These are phyloP conservation scores for Anastrepha ludens DNA, from an alignment of 1,140 invertebrate species.

Conservation along the genomic window DNA sequence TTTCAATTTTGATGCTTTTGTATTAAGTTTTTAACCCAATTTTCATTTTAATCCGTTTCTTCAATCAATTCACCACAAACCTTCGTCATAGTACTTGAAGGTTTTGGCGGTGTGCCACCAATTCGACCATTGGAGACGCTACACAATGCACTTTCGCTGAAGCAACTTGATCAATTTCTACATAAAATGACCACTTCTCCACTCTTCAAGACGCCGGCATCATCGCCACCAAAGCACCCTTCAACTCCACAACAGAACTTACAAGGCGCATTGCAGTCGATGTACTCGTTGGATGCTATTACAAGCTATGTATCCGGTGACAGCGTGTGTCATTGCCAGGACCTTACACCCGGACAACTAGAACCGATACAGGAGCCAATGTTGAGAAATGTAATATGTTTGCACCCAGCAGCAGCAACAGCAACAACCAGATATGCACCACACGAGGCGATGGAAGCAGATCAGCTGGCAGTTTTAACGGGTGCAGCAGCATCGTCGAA, in stretches of 20 bases:
- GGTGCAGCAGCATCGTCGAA: neutral
- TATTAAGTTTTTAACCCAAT: slow-evolving; percentile 19
- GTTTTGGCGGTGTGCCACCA: slow-evolving; percentile 91
- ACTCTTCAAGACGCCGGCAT: slow-evolving; percentile 82
- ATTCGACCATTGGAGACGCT: slow-evolving; percentile 96
- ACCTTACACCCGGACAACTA: neutral
- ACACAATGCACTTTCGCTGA: slow-evolving; percentile 94
- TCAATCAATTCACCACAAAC: neutral
- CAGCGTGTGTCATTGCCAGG: neutral
- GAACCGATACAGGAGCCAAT: slow-evolving; percentile 8
- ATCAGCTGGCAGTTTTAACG: neutral
- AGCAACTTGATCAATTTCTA: slow-evolving; percentile 91
- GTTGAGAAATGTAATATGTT: slow-evolving; percentile 55
- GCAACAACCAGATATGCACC: slow-evolving; percentile 32
- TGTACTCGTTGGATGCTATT: slow-evolving; percentile 32
- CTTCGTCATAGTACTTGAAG: slow-evolving; percentile 69
- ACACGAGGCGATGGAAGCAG: neutral
- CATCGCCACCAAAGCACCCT: slow-evolving; percentile 81
- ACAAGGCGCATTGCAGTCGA: slow-evolving; percentile 17
- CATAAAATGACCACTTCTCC: slow-evolving; percentile 86
- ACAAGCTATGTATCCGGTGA: slow-evolving; percentile 25
- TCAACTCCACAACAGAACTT: slow-evolving; percentile 65
- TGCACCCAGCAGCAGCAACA: slow-evolving; percentile 57
- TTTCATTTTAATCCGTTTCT: neutral
- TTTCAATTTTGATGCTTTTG: no score